Base-by-base conservation (phyloP, 2,113 vertebrate genomes). In the Nothoprocta perdicaria region DNA sequence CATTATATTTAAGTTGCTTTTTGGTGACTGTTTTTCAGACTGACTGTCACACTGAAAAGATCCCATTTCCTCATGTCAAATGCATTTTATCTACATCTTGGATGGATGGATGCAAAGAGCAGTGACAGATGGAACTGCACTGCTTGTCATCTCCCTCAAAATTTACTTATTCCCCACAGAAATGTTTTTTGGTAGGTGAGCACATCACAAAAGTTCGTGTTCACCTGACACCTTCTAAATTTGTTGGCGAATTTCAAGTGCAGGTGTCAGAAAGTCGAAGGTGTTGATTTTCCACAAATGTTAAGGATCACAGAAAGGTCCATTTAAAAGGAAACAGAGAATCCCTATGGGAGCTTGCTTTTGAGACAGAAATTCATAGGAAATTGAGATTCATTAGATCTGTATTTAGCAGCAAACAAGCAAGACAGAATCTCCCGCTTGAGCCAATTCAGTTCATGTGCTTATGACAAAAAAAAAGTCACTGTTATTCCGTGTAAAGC, bases 221-320 rank as follows among this genome's bases (percentile, higher is more conserved):
- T 72, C 15, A 83, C 1, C 7, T 41, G 24, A 5, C 50, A 52
- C 21, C 33, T 86, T 66, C 62, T 72, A 67, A 62, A 62, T 3
- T 5, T 13, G 2, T n/a, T 10, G 15, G 11, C 4, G 4, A 53
- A 1, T 88, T 85, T 55, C 27, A 62, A 26, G 26, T 18, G 46
- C 14, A 71, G 46, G 7, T 31, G 21, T 2, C 9, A 79, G 31
- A 50, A 22, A 68, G 8, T 57, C 5, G 2, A 31, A 18, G 11
- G 11, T 0, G 0, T 29, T 69, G 66, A 29, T 69, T 46, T 23
- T 6, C 27, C 50, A 33, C 12, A 61, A 66, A 41, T 33, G 9
- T 5, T 41, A 21, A 46, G 66, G 17, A 16, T 84, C 14, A 50
- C 48, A 69, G 41, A 55, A 13, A 72, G 6, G 35, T 2, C 0